Base-by-base conservation (phyloP, 2,888 invertebrate species). In the Lydus trimaculatus region DNA sequence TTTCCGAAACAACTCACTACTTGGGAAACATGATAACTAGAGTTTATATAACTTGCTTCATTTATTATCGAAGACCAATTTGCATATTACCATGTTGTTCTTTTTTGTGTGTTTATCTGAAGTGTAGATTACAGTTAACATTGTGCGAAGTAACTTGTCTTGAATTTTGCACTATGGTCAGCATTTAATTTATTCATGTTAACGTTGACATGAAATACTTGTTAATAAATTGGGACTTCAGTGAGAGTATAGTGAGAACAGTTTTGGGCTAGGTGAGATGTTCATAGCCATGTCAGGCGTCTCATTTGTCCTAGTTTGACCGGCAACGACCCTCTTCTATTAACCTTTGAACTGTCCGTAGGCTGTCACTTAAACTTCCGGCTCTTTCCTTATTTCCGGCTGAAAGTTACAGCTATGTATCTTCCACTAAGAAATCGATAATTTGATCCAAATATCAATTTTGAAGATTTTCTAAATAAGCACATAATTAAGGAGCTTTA, bases 271-370 rank as follows among this genome's bases (percentile, higher is more conserved):
- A 71, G 71, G 71, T 71, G 71, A 71, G 71, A 71, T 71, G 67
- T 71, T 67, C 65, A 65, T 7, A 67, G 71, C 48, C 71, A 78
- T 78, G 79, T 79, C 80, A 78, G 76, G 73, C 74, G 77, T 79
- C 78, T 77, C 77, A 80, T 80, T 80, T 79, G 79, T 79, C 78
- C 78, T 70, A 72, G 72, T 71, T 76, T 77, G 76, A 78, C 77
- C 79, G 78, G 75, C 77, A 78, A 71, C 73, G 77, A 79, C 79
- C 80, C 76, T 71, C 76, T 77, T 74, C 79, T 77, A 79, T 79
- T 80, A 80, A 80, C 80, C 79, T 76, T 75, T 78, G 78, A 75
- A 74, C 77, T 78, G 78, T 78, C 78, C 71, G 71, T 65, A 36
- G 71, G 63, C 67, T 67, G 70, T 72, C 70, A 70, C 65, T 72